These are phyloP conservation scores for Phorcus lineatus DNA, from an alignment of 2,888 invertebrate genomes.

Conservation along the genomic window DNA sequence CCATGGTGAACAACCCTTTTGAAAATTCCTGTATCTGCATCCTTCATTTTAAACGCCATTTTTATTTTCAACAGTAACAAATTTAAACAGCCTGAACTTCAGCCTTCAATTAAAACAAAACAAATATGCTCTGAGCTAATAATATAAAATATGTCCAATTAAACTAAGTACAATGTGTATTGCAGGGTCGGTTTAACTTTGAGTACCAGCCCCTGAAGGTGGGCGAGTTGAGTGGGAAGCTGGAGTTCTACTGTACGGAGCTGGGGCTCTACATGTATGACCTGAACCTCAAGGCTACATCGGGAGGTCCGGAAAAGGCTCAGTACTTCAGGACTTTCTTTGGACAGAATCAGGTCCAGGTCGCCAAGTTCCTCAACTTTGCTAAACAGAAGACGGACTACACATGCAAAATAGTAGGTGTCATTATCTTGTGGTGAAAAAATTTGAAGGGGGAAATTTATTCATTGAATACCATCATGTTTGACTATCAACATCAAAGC, in stretches of 20 bases:
- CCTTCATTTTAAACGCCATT: too few species aligned
- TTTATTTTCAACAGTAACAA: too few species aligned
- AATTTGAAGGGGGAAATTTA: not conserved
- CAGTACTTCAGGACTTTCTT: constrained; percentile 72
- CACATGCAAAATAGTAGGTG: constrained; percentile 70
- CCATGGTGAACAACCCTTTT: too few species aligned
- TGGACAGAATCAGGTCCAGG: constrained; percentile 68
- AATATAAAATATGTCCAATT: too few species aligned
- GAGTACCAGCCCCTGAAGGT: constrained; percentile 75
- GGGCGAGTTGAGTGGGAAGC: constrained; percentile 67
- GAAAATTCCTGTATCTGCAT: too few species aligned
- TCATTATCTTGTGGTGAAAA: not conserved
- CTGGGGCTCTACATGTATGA: constrained; percentile 74
- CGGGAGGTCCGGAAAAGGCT: constrained; percentile 73
- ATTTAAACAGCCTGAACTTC: too few species aligned
- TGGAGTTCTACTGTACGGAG: constrained; percentile 73
- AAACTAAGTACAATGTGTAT: not conserved
- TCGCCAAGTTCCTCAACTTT: constrained; percentile 75
- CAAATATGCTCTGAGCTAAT: too few species aligned
- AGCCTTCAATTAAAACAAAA: too few species aligned
- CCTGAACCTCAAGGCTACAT: constrained; percentile 72
- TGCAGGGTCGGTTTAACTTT: constrained; percentile 72
- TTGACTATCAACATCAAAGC: too few species aligned
- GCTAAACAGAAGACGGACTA: constrained; percentile 76
- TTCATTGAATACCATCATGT: too few species aligned